Evolutionary conservation across 1,140 invertebrate genomes (phyloP).

Genomic region (Ostrea edulis): DNA sequence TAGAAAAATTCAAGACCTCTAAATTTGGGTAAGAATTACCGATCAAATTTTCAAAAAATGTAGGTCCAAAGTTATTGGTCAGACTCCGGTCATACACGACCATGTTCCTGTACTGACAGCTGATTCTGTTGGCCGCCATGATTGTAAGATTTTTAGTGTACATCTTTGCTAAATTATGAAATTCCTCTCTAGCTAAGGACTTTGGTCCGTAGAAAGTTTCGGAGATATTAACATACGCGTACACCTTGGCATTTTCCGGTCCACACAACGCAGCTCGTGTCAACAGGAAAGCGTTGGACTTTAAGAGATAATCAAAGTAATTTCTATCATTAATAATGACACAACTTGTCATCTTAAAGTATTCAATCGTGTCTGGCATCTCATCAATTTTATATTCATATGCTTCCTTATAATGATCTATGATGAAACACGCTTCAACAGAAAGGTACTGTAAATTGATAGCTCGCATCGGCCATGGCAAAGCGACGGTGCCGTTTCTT

Average conservation of each 20-base stretch:
- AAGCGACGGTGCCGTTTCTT: constrained; percentile 10
- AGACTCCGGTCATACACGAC: constrained; percentile 17
- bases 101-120: constrained; percentile 40
- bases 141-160: constrained; percentile 1
- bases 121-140: not conserved
- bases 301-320: constrained; percentile 21
- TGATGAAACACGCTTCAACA: constrained; percentile 13
- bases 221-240: not conserved
- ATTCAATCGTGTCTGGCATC: constrained; percentile 40
- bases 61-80: not conserved
- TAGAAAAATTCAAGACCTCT: constrained; percentile 47
- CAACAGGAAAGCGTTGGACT: not conserved
- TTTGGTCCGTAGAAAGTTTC: constrained; percentile 24
- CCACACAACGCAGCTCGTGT: constrained; percentile 37
- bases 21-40: constrained; percentile 41
- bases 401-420: constrained; percentile 26
- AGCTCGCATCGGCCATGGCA: constrained; percentile 47
- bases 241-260: constrained; percentile 19
- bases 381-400: constrained; percentile 35
- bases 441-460: constrained; percentile 12
- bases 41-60: constrained; percentile 1
- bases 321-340: constrained; percentile 21
- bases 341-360: constrained; percentile 10
- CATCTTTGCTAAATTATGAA: not conserved
- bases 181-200: not conserved